Conservation (phyloP, 2,113 vertebrate genomes). For the Crocuta crocuta region DNA sequence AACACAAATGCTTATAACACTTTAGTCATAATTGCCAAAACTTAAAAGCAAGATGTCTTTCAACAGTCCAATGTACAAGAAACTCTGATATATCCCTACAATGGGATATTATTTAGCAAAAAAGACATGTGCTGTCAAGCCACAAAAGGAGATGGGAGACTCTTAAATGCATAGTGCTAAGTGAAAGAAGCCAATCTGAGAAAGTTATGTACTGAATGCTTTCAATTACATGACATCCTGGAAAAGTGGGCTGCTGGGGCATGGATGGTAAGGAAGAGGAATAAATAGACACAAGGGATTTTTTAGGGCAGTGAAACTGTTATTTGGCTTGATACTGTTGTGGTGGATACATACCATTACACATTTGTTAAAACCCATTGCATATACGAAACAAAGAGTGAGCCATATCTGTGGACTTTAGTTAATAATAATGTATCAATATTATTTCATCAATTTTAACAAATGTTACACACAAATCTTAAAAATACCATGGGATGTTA, state of each 20-base stretch:
- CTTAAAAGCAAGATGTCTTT: background rate
- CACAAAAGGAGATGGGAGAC: background rate
- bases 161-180: background rate
- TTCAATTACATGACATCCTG: background rate
- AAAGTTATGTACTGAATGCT: background rate
- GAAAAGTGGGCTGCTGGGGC: background rate
- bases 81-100: background rate
- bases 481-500: background rate
- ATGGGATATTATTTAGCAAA: background rate
- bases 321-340: background rate
- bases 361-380: background rate
- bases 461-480: background rate
- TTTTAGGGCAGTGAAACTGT: background rate
- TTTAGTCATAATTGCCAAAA: background rate
- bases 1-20: background rate
- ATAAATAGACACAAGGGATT: background rate
- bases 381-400: background rate
- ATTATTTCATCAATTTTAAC: background rate
- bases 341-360: background rate
- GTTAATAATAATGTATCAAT: background rate
- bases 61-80: background rate
- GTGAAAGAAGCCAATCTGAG: background rate
- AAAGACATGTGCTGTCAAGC: background rate
- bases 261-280: background rate
- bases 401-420: background rate